phyloP scores from a whole-genome alignment of 2,888 invertebrate genomes.

The Mimumesa dahlbomi region DNA sequence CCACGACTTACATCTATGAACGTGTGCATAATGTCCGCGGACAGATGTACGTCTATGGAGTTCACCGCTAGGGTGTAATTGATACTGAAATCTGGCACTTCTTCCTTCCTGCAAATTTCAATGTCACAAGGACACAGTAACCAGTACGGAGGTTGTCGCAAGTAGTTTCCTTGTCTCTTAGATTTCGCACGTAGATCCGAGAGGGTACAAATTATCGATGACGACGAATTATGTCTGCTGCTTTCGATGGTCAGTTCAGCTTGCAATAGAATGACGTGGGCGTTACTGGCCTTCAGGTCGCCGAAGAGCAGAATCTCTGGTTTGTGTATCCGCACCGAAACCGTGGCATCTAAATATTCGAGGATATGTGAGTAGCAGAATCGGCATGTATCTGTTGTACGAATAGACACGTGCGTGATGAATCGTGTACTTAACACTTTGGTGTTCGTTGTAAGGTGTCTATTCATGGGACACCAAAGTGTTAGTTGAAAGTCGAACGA shows the following conservation, averaged over 20 bases:
- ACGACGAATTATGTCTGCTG: constrained; percentile 85
- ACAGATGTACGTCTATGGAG: constrained; percentile 86
- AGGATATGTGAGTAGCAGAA: background rate
- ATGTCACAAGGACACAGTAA: constrained; percentile 86
- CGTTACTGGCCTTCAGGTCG: constrained; percentile 84
- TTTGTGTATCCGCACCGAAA: constrained; percentile 88
- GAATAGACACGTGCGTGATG: no score
- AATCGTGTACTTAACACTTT: no score
- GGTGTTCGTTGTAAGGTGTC: no score
- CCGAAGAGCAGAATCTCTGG: constrained; percentile 90
- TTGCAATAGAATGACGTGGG: constrained; percentile 85
- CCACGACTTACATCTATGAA: constrained; percentile 81
- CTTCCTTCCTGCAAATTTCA: constrained; percentile 85
- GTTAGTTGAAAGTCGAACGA: no score
- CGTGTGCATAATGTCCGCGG: constrained; percentile 88
- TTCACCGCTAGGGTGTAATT: constrained; percentile 86
- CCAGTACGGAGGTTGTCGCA: constrained; percentile 82
- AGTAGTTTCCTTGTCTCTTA: constrained; percentile 82
- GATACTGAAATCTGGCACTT: constrained; percentile 85
- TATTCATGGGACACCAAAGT: no score
- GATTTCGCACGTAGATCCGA: constrained; percentile 85
- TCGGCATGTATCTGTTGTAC: no score
- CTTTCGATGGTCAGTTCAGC: constrained; percentile 87
- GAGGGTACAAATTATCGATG: constrained; percentile 84
- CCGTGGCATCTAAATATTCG: constrained; percentile 82